phyloP scores from a whole-genome alignment of 2,888 invertebrate species.

The Phyllotreta cruciferae region DNA sequence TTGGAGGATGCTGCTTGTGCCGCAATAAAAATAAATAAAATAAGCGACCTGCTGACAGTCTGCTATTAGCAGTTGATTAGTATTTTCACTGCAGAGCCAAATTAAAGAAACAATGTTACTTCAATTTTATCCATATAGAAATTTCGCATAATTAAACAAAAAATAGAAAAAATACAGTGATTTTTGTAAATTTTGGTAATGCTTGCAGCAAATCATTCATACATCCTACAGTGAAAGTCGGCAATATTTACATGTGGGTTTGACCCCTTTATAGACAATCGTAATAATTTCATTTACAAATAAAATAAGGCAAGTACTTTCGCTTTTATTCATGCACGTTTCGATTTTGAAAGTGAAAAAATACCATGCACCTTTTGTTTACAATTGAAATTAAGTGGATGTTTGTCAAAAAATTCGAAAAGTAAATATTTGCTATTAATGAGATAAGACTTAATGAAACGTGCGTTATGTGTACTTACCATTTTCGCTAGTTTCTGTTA shows the following conservation, averaged over 20 bases:
- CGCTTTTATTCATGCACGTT: background rate
- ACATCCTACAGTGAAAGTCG: conserved; percentile 12
- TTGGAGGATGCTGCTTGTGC: background rate
- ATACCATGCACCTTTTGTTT: too few relatives aligned
- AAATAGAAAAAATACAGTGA: too few relatives aligned
- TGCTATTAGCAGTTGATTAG: conserved; percentile 6
- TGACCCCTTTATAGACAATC: conserved; percentile 9
- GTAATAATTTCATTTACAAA: conserved; percentile 8
- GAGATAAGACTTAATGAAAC: background rate
- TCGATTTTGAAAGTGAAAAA: too few relatives aligned
- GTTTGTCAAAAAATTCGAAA: too few relatives aligned
- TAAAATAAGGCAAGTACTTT: conserved; percentile 1
- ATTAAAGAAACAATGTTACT: background rate
- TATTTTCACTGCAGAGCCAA: background rate
- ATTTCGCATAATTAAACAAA: too few relatives aligned
- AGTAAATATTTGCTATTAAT: background rate
- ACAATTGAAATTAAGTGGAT: too few relatives aligned
- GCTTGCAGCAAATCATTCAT: background rate
- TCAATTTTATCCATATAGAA: too few relatives aligned
- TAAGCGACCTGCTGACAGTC: conserved; percentile 6
- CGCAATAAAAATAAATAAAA: conserved; percentile 20
- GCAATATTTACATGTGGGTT: background rate
- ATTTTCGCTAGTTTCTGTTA: conserved; percentile 42
- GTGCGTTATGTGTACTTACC: conserved; percentile 39
- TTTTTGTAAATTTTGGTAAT: too few relatives aligned